These are phyloP conservation scores for Campoplex nolae DNA, from an alignment of 2,888 invertebrate species.

Conservation along the genomic window DNA sequence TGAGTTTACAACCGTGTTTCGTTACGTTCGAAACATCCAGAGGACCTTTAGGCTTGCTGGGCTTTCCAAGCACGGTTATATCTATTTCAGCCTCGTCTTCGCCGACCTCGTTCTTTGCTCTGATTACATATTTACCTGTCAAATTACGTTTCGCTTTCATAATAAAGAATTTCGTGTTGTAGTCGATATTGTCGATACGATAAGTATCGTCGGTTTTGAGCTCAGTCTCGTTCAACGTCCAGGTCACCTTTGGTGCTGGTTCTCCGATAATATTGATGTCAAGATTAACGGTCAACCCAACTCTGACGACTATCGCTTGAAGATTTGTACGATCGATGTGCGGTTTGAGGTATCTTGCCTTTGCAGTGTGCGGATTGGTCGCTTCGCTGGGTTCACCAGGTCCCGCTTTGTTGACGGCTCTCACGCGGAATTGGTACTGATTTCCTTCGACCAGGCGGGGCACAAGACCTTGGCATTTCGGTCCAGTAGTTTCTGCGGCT, in stretches of 20 bases:
- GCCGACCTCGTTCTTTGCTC: constrained; percentile 96
- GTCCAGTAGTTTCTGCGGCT: constrained; percentile 93
- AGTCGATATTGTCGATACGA: constrained; percentile 93
- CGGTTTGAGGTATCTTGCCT: constrained; percentile 95
- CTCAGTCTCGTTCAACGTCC: constrained; percentile 92
- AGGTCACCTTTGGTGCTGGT: constrained; percentile 96
- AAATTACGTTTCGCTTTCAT: constrained; percentile 92
- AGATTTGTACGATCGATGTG: constrained; percentile 96
- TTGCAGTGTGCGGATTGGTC: constrained; percentile 96
- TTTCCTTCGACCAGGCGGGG: constrained; percentile 96
- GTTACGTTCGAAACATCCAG: constrained; percentile 95
- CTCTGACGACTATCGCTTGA: constrained; percentile 93
- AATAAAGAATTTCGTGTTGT: constrained; percentile 95
- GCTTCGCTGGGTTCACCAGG: constrained; percentile 96
- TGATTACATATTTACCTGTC: constrained; percentile 95
- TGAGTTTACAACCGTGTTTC: constrained; percentile 95
- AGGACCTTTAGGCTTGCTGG: constrained; percentile 93
- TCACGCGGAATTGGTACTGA: constrained; percentile 97
- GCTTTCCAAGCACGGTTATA: constrained; percentile 93
- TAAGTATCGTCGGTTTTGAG: constrained; percentile 87
- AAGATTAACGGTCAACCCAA: constrained; percentile 93
- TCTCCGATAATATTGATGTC: constrained; percentile 97
- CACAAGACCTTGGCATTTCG: constrained; percentile 94
- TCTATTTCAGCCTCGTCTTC: constrained; percentile 96
- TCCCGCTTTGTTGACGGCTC: constrained; percentile 98